Evolutionary conservation across 2,113 vertebrate genomes (phyloP).

Genomic region (Corvus cornix): DNA sequence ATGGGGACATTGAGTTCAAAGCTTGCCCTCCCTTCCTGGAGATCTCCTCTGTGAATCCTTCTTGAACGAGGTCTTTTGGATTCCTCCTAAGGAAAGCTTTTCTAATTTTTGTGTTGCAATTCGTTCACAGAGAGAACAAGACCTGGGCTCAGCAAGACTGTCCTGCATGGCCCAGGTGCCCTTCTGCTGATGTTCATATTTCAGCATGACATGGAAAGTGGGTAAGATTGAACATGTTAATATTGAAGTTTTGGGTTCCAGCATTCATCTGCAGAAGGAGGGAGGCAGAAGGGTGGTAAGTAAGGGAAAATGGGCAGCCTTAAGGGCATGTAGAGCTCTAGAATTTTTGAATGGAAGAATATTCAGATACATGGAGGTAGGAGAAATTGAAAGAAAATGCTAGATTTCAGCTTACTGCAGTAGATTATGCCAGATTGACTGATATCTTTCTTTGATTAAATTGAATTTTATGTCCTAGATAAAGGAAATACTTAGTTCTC

Average conservation of each 20-base stretch:
- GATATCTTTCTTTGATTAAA: not conserved
- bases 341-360: not conserved
- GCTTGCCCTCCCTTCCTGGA: not conserved
- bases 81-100: not conserved
- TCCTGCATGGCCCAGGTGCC: not conserved
- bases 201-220: not conserved
- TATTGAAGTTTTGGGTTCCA: not conserved
- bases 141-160: not conserved
- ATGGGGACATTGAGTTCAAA: not conserved
- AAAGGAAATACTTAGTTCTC: conserved; percentile 6
- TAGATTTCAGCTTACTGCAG: not conserved
- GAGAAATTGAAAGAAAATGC: not conserved
- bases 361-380: not conserved
- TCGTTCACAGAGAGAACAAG: not conserved
- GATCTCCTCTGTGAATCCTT: not conserved
- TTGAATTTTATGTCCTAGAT: not conserved
- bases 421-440: not conserved
- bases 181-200: not conserved
- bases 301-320: not conserved
- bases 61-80: not conserved
- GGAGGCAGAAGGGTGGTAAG: not conserved
- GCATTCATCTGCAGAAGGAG: not conserved
- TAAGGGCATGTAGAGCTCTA: not conserved
- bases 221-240: not conserved
- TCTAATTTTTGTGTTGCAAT: not conserved